phyloP scores from a whole-genome alignment of 2,113 vertebrate species.

The Asarcornis scutulata region DNA sequence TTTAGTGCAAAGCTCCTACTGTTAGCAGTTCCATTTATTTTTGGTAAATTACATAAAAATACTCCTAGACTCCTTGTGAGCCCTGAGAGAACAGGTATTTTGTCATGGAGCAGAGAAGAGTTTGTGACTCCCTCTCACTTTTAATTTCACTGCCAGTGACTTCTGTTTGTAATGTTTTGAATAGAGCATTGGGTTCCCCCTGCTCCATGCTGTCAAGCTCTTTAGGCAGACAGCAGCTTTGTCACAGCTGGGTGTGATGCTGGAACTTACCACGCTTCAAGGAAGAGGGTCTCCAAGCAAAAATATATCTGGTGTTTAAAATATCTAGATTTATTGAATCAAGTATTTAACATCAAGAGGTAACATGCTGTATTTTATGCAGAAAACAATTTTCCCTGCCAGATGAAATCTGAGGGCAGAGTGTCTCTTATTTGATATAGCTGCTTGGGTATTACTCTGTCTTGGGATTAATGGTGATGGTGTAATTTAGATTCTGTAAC shows the following conservation, averaged over 20 bases:
- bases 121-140: not conserved
- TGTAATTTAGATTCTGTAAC: conserved; percentile 41
- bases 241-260: not conserved
- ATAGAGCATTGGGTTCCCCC: not conserved
- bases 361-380: conserved; percentile 1
- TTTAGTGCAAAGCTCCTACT: not conserved
- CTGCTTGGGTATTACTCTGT: conserved; percentile 14
- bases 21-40: not conserved
- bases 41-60: not conserved
- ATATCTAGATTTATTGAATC: conserved; percentile 2
- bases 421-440: conserved; percentile 1
- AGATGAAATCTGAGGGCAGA: conserved; percentile 16
- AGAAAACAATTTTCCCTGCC: conserved; percentile 20
- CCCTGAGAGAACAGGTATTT: not conserved
- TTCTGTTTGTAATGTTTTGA: not conserved
- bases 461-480: conserved; percentile 22
- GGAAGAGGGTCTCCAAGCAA: not conserved
- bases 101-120: not conserved
- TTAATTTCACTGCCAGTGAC: not conserved
- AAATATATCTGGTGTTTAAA: not conserved
- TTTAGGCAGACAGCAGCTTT: not conserved
- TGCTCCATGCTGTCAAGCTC: not conserved
- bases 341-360: not conserved
- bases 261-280: not conserved
- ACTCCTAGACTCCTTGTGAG: not conserved